These are phyloP conservation scores for Apodemus sylvaticus DNA, from an alignment of 2,113 vertebrate genomes.

Conservation along the genomic window DNA sequence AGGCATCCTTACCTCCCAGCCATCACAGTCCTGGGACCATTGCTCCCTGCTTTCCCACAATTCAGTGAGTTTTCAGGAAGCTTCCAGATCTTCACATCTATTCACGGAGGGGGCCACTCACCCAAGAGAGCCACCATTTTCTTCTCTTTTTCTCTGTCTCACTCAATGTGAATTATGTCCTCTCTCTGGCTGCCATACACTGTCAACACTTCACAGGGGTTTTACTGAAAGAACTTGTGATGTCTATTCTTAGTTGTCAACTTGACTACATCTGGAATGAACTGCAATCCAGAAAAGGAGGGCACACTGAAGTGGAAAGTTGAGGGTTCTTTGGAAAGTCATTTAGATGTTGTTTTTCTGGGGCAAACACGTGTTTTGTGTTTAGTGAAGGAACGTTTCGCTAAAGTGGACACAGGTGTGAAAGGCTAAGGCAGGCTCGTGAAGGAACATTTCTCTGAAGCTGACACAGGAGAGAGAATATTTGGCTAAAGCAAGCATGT, in stretches of 20 bases:
- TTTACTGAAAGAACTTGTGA: background rate
- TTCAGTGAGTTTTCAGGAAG: background rate
- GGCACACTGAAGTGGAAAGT: no score
- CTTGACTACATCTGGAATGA: background rate
- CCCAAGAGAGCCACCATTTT: background rate
- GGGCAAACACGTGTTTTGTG: no score
- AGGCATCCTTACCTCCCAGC: background rate
- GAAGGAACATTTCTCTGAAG: no score
- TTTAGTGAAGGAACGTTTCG: no score
- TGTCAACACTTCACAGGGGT: background rate
- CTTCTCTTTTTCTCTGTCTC: background rate
- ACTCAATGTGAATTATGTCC: background rate
- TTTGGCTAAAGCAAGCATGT: no score
- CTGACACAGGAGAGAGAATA: no score
- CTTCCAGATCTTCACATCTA: background rate
- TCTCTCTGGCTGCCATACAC: background rate
- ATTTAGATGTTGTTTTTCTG: no score
- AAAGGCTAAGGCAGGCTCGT: no score
- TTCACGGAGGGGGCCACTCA: background rate
- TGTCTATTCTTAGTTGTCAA: background rate
- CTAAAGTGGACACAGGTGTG: no score
- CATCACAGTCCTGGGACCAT: background rate
- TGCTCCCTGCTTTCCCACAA: background rate
- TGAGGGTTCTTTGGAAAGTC: no score
- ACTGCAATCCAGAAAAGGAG: background rate